A percentile compares a stretch with the other conserved stretches of the same genome.
These are phyloP conservation scores for Cephus spinipes DNA, from an alignment of 2,888 invertebrate species.

Conservation along the genomic window DNA sequence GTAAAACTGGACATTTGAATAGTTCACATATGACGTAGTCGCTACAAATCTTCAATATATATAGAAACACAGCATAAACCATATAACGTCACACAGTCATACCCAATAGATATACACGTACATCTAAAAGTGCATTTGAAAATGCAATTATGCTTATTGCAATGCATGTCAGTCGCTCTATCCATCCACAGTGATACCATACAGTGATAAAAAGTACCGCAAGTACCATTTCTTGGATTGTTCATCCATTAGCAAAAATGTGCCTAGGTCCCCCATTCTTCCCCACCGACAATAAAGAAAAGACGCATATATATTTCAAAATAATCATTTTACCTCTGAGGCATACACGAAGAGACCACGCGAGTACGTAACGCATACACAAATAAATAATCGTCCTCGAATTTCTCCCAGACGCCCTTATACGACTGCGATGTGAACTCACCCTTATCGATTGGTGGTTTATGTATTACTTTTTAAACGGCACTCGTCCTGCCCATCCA, in stretches of 20 bases:
- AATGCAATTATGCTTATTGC: constrained; percentile 42
- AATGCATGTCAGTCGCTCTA: constrained; percentile 49
- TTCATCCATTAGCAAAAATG: too few relatives aligned
- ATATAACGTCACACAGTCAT: background rate
- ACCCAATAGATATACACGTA: background rate
- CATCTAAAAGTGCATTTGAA: constrained; percentile 22
- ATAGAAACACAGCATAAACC: background rate
- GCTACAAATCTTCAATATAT: background rate
- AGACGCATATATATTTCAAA: background rate
- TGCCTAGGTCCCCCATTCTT: too few relatives aligned
- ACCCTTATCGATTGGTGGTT: constrained; percentile 9
- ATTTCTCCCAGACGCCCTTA: background rate
- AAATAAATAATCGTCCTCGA: background rate
- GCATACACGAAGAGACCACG: too few relatives aligned
- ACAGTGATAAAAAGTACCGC: background rate
- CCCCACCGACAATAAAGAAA: background rate
- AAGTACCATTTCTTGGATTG: background rate
- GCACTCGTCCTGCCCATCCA: background rate
- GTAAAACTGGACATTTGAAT: constrained; percentile 4
- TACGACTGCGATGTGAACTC: background rate
- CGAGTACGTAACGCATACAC: background rate
- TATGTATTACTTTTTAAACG: constrained; percentile 7
- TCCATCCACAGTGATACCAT: constrained; percentile 31
- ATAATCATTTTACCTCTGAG: background rate
- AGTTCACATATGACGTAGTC: constrained; percentile 8